Base-by-base conservation (phyloP, 2,797 vertebrate genomes). In the Notolepis coatsorum region DNA sequence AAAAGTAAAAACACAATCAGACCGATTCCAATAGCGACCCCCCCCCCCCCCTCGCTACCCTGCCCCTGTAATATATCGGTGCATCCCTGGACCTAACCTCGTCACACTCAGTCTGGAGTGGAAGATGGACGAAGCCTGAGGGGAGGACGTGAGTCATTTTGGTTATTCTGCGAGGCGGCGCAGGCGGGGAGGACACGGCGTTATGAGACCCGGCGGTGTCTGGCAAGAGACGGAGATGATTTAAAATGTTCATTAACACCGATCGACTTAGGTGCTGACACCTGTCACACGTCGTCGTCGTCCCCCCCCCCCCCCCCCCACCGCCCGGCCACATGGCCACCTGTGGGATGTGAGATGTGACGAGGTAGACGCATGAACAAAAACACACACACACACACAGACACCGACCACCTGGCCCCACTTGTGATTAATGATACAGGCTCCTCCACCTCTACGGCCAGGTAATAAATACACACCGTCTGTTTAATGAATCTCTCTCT, bases 191-290 rank as follows among this genome's bases (percentile, higher is more conserved):
- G 24, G 35, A 23, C 25, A 10, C 24, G 62, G 65, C 30, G 30
- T 21, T 57, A 66, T 38, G 69, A 71, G 61, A 43, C 75, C 52
- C 76, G 74, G 84, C 81, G 56, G 74, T 74, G 52, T 51, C 68
- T 78, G 82, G 84, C 80, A 47, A 39, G 9, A 13, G 49, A 2
- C 58, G 12, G 50, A 56, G 75, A 79, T 88, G 81, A 93, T 93
- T n/a, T 91, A 92, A 92, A 94, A 91, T 89, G 84, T 92, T 93
- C 81, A 91, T 93, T 90, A 92, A 88, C 88, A 79, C 83, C 0
- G 52, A 68, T 71, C 65, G 3, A 62, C 80, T 78, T 81, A 89
- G 86, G 90, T 91, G 89, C 89, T 57, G 69, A 82, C 73, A 84
- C 84, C 72, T 57, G 79, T 75, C 79, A 65, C 68, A 2, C 77